Percentiles rank a stretch among this genome's conserved stretches.
Evolutionary conservation across 2,113 vertebrate genomes (phyloP).

Genomic region (Centropus unirufus): DNA sequence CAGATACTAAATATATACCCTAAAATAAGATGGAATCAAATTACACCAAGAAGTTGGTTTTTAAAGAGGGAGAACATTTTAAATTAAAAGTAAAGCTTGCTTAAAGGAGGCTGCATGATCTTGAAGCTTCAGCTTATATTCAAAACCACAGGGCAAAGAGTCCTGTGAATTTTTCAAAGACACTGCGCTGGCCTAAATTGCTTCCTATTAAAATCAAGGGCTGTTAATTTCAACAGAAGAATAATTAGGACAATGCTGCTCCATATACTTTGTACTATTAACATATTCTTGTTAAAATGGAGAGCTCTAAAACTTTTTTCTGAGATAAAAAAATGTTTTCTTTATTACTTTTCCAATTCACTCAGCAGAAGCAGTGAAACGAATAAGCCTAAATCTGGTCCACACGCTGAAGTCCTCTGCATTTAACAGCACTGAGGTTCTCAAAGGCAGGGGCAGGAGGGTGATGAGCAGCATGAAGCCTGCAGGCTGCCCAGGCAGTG

Average conservation of each 20-base stretch:
- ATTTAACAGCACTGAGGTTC: fast-evolving
- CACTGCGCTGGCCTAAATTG: conserved; percentile 34
- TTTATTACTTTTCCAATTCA: conserved; percentile 10
- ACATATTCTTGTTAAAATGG: neutral
- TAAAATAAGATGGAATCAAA: conserved; percentile 47
- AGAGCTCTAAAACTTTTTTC: neutral
- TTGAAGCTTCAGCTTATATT: neutral
- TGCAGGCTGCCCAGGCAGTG: neutral
- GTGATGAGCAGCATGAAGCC: neutral
- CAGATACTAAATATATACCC: conserved; percentile 60
- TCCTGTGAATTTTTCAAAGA: conserved; percentile 44
- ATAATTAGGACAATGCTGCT: conserved; percentile 58
- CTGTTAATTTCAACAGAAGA: conserved; percentile 37
- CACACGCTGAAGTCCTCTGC: neutral
- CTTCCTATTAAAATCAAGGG: neutral
- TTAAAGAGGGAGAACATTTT: conserved; percentile 11
- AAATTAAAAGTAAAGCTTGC: conserved; percentile 15
- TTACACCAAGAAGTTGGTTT: conserved; percentile 27
- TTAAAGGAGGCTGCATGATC: neutral
- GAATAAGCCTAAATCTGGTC: neutral
- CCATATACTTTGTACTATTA: conserved; percentile 40
- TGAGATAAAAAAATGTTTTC: neutral
- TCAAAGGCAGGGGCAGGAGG: neutral
- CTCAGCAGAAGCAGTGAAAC: neutral
- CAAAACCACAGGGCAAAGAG: neutral